Evolutionary conservation across 2,888 invertebrate species (phyloP).

Genomic region (Ophioninae sp.): DNA sequence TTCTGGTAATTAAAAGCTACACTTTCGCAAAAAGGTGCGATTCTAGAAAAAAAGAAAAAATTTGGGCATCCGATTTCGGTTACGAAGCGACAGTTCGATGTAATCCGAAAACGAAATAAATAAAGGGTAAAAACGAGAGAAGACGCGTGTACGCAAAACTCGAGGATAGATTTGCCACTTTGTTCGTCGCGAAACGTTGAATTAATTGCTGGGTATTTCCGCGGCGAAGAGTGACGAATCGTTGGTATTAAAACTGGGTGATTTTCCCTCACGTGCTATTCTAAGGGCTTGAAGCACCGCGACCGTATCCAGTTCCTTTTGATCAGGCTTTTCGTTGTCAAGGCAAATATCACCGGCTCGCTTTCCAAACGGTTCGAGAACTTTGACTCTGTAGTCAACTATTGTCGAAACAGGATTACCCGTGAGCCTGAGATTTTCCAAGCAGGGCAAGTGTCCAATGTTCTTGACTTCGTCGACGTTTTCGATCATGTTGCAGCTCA

Average conservation of each 20-base stretch:
- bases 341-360: slow-evolving; percentile 92
- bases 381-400: slow-evolving; percentile 94
- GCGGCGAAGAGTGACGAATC: slow-evolving; percentile 81
- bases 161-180: background rate
- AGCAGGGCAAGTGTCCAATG: slow-evolving; percentile 90
- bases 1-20: background rate
- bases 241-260: slow-evolving; percentile 83
- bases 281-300: slow-evolving; percentile 94
- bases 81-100: no score
- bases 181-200: background rate
- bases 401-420: slow-evolving; percentile 94
- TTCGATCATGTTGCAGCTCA: slow-evolving; percentile 92
- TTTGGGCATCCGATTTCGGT: background rate
- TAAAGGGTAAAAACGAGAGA: background rate
- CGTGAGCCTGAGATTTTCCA: slow-evolving; percentile 92
- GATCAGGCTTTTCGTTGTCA: slow-evolving; percentile 93
- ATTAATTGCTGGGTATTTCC: slow-evolving; percentile 75
- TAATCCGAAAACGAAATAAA: no score
- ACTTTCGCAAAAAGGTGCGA: background rate
- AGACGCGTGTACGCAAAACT: background rate
- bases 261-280: slow-evolving; percentile 88
- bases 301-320: slow-evolving; percentile 95
- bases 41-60: background rate
- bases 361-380: slow-evolving; percentile 92
- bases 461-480: slow-evolving; percentile 91